Percentiles rank a stretch among this genome's conserved stretches.
Conservation (phyloP, 2,113 vertebrate genomes). For the Perca fluviatilis region DNA sequence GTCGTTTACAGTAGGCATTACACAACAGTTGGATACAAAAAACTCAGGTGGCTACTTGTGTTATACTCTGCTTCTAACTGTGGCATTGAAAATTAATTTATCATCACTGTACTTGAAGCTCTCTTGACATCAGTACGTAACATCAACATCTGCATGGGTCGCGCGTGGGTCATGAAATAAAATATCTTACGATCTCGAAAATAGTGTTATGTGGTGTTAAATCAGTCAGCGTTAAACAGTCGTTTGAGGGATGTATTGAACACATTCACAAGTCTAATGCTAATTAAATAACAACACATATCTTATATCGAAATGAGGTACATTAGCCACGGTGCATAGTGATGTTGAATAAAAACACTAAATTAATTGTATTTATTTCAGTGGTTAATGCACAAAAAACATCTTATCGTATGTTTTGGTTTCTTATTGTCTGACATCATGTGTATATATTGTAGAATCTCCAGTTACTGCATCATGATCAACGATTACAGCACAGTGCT, state of each 20-base stretch:
- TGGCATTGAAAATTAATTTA: slow-evolving; percentile 18
- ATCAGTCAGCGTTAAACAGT: slow-evolving; percentile 9
- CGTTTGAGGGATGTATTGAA: slow-evolving; percentile 11
- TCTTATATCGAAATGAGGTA: not conserved
- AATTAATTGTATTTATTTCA: slow-evolving; percentile 57
- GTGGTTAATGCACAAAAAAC: slow-evolving; percentile 32
- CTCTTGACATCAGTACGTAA: not conserved
- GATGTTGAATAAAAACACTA: slow-evolving; percentile 54
- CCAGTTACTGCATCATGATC: slow-evolving; percentile 5
- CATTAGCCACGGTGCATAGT: not conserved
- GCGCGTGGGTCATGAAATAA: not conserved
- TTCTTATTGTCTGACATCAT: slow-evolving; percentile 32
- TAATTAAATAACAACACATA: not conserved
- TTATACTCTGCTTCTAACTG: slow-evolving; percentile 1
- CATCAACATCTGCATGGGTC: not conserved
- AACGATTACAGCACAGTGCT: not conserved
- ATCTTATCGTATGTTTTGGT: slow-evolving; percentile 21
- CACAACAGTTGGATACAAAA: not conserved
- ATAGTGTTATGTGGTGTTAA: slow-evolving; percentile 4
- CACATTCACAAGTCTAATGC: slow-evolving; percentile 10
- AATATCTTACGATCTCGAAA: slow-evolving; percentile 11
- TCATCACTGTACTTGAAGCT: slow-evolving; percentile 50
- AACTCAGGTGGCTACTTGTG: slow-evolving; percentile 42
- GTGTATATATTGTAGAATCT: slow-evolving; percentile 41
- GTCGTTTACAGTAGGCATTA: slow-evolving; percentile 5